phyloP scores from a whole-genome alignment of 2,888 invertebrate species.

The Drosophila lutescens region DNA sequence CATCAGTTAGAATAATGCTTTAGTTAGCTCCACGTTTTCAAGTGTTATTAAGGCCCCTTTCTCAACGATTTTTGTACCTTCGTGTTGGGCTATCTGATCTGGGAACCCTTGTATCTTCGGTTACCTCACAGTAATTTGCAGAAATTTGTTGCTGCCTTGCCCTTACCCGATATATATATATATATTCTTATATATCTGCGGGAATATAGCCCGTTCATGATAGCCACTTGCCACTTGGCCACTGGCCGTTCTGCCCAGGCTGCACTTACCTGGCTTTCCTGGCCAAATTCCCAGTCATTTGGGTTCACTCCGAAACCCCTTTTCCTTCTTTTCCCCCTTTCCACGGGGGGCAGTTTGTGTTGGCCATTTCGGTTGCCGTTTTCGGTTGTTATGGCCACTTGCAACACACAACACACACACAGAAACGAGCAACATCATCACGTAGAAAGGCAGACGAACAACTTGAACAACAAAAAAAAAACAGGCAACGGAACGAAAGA shows the following conservation, averaged over 20 bases:
- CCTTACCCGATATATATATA: neutral
- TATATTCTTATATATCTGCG: neutral
- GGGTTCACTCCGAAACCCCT: conserved; percentile 13
- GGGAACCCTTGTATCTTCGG: conserved; percentile 28
- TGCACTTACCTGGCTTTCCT: conserved; percentile 25
- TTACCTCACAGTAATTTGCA: conserved; percentile 32
- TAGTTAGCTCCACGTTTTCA: neutral
- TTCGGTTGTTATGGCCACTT: conserved; percentile 56
- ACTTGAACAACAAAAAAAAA: conserved; percentile 2
- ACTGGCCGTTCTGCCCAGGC: conserved; percentile 12
- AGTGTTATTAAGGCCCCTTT: conserved; percentile 9
- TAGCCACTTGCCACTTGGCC: conserved; percentile 37
- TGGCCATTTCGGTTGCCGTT: conserved; percentile 53
- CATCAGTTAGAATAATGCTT: neutral
- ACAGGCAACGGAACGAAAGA: conserved; percentile 37
- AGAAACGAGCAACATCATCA: conserved; percentile 21
- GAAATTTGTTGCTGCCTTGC: conserved; percentile 28
- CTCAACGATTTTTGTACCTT: conserved; percentile 20
- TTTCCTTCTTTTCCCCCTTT: neutral
- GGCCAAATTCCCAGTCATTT: conserved; percentile 39
- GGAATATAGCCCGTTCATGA: conserved; percentile 5
- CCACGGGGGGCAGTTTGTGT: conserved; percentile 16
- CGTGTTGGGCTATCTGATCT: conserved; percentile 22
- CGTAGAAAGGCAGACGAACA: conserved; percentile 41
- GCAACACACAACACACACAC: conserved; percentile 42